Percentiles rank a stretch among this genome's conserved stretches.
Evolutionary conservation across 2,113 vertebrate species (phyloP).

Genomic region (Hemicordylus capensis): DNA sequence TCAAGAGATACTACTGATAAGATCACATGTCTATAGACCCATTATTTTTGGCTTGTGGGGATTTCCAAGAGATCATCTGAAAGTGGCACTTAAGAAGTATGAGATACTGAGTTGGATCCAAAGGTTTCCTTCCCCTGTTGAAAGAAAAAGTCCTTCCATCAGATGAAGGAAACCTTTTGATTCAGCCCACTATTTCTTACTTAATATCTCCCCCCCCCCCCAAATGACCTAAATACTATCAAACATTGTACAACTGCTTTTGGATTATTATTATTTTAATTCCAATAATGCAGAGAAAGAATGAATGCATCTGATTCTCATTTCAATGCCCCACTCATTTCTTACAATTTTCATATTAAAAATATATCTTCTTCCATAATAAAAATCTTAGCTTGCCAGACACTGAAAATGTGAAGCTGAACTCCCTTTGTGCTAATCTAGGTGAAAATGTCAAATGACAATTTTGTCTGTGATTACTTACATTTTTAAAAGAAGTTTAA

Average conservation of each 20-base stretch:
- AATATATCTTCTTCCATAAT: neutral
- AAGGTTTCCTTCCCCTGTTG: too few species aligned
- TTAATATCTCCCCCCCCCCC: too few species aligned
- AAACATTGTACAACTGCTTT: neutral
- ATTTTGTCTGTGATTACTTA: slow-evolving; percentile 3
- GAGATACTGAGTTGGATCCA: too few species aligned
- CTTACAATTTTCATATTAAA: neutral
- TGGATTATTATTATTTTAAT: slow-evolving; percentile 6
- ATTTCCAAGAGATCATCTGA: neutral
- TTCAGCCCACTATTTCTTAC: neutral
- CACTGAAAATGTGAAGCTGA: neutral
- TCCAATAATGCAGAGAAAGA: neutral
- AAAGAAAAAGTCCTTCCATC: too few species aligned
- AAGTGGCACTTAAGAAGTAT: neutral
- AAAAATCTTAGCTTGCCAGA: neutral
- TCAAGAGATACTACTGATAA: neutral
- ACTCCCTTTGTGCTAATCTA: neutral
- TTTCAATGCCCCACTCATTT: neutral
- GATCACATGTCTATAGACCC: neutral
- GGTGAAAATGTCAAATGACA: neutral
- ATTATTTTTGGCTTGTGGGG: neutral
- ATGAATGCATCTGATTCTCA: neutral
- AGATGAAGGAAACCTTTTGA: too few species aligned
- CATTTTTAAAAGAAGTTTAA: neutral
- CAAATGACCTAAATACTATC: neutral